Conservation (phyloP, 1,140 invertebrate genomes). For the Samia ricini region DNA sequence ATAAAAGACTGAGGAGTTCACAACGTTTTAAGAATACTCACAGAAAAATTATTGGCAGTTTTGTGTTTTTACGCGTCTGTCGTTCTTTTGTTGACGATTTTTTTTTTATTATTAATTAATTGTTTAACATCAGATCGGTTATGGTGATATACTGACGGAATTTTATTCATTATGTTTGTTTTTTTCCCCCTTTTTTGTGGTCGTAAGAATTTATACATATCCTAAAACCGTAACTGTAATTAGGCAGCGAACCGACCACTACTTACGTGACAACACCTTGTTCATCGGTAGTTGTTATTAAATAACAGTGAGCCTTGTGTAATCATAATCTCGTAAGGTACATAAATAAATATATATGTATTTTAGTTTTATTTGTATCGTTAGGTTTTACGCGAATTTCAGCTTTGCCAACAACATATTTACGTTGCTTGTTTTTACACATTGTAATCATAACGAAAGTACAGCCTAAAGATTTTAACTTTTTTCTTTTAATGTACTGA, state of each 20-base stretch:
- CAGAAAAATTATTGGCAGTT: slow-evolving; percentile 50
- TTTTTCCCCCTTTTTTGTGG: slow-evolving; percentile 41
- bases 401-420: slow-evolving; percentile 75
- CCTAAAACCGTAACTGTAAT: slow-evolving; percentile 63
- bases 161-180: slow-evolving; percentile 34
- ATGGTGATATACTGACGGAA: slow-evolving; percentile 67
- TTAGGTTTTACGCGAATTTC: slow-evolving; percentile 75
- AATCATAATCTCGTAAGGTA: slow-evolving; percentile 75
- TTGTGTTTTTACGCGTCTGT: too few species aligned
- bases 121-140: slow-evolving; percentile 54
- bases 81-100: too few species aligned
- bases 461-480: slow-evolving; percentile 77
- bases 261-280: too few species aligned
- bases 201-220: slow-evolving; percentile 73
- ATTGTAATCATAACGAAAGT: slow-evolving; percentile 73
- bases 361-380: slow-evolving; percentile 74
- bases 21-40: slow-evolving; percentile 70
- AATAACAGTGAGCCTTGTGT: slow-evolving; percentile 70
- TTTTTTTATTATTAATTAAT: slow-evolving; percentile 36
- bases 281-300: slow-evolving; percentile 47
- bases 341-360: too few species aligned
- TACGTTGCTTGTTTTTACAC: slow-evolving; percentile 72
- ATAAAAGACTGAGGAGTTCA: slow-evolving; percentile 73
- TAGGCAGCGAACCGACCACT: too few species aligned
- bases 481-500: slow-evolving; percentile 71